Evolutionary conservation across 2,888 invertebrate species (phyloP).

Genomic region (Nemurella pictetii): DNA sequence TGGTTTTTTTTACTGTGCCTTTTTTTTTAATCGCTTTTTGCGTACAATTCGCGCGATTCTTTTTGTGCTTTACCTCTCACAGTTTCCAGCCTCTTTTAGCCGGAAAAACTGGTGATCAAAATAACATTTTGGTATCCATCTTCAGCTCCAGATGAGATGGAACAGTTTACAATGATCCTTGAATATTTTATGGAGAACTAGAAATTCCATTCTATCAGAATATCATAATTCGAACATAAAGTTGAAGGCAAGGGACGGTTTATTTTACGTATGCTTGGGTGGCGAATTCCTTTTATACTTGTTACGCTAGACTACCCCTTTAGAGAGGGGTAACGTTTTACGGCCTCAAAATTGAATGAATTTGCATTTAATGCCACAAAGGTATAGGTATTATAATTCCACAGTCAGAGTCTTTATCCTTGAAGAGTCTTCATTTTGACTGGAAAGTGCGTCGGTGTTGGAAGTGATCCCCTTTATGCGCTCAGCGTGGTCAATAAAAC

Average conservation of each 20-base stretch:
- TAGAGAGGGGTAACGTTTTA: slow-evolving; percentile 2
- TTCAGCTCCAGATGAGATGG: background rate
- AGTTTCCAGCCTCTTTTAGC: background rate
- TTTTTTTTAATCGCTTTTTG: background rate
- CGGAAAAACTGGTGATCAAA: background rate
- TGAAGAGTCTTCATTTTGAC: slow-evolving; percentile 4
- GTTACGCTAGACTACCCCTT: background rate
- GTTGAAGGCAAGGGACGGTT: background rate
- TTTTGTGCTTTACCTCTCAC: background rate
- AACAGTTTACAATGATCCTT: background rate
- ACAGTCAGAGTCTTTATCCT: background rate
- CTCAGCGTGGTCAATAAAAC: background rate
- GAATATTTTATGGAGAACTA: background rate
- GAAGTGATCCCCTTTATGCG: background rate
- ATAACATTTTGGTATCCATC: background rate
- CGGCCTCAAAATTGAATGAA: slow-evolving; percentile 5
- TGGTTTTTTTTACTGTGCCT: background rate
- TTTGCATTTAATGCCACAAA: slow-evolving; percentile 9
- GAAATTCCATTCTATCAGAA: background rate
- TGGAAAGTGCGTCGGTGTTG: background rate
- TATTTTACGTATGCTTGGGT: background rate
- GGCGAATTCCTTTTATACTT: background rate
- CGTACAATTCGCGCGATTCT: too few relatives aligned
- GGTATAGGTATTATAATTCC: slow-evolving; percentile 1
- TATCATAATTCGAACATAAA: background rate